Conservation (phyloP, 2,888 invertebrate genomes). For the Eupsilia transversa region DNA sequence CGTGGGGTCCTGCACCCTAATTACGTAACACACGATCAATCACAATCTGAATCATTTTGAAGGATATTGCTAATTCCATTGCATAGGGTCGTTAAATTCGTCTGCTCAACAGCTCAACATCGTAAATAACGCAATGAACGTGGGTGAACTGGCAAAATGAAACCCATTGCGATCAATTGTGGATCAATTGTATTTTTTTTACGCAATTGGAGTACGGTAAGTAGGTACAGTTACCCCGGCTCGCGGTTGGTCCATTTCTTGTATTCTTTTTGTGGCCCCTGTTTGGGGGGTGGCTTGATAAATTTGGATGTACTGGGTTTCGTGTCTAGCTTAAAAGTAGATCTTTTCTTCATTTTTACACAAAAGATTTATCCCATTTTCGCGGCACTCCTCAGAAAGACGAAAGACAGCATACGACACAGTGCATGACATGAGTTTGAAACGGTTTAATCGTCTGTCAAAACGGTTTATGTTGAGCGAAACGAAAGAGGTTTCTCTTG, state of each 20-base stretch:
- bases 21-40: no score
- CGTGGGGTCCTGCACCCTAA: no score
- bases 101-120: no score
- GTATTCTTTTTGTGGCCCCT: conserved; percentile 71
- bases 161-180: no score
- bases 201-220: no score
- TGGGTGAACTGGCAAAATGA: no score
- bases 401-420: conserved; percentile 9
- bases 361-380: conserved; percentile 62
- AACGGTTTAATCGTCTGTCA: not conserved
- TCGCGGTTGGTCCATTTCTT: conserved; percentile 74
- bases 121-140: no score
- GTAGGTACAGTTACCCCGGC: conserved; percentile 59
- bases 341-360: conserved; percentile 43
- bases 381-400: conserved; percentile 39
- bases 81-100: no score
- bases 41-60: no score
- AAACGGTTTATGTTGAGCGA: conserved; percentile 7
- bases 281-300: conserved; percentile 33
- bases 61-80: no score
- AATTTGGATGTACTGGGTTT: conserved; percentile 41
- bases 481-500: conserved; percentile 10
- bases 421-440: conserved; percentile 24
- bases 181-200: no score
- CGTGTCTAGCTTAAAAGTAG: not conserved